phyloP scores from a whole-genome alignment of 1,140 invertebrate genomes.

The Myzus persicae region DNA sequence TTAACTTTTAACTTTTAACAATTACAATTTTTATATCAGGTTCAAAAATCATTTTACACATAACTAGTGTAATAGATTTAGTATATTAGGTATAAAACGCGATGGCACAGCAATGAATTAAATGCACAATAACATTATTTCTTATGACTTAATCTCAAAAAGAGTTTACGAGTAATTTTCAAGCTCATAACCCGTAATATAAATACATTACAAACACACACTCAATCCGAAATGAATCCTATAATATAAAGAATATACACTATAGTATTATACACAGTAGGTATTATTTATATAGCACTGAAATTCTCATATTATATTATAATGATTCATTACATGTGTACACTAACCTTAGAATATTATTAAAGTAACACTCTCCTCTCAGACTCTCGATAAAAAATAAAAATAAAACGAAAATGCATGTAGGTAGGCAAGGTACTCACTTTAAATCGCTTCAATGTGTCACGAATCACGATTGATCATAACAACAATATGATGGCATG shows the following conservation, averaged over 20 bases:
- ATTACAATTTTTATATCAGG: neutral
- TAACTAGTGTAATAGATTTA: neutral
- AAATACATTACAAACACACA: no score
- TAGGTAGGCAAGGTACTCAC: conserved; percentile 26
- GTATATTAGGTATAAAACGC: neutral
- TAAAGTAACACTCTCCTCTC: neutral
- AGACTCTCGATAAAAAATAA: neutral
- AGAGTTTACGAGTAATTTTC: neutral
- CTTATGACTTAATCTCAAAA: neutral
- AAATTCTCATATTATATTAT: neutral
- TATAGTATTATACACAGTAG: no score
- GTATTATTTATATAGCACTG: neutral
- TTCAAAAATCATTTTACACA: neutral
- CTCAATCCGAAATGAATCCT: no score
- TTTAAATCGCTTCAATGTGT: conserved; percentile 1
- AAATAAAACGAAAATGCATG: neutral
- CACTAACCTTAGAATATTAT: no score
- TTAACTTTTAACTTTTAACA: neutral
- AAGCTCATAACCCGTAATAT: neutral
- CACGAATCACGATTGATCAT: neutral
- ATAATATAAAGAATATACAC: neutral
- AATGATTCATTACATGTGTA: neutral
- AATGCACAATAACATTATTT: neutral
- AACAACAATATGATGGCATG: neutral
- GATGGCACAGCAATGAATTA: neutral